phyloP scores from a whole-genome alignment of 2,113 vertebrate species.

The Hepsetus odoe region DNA sequence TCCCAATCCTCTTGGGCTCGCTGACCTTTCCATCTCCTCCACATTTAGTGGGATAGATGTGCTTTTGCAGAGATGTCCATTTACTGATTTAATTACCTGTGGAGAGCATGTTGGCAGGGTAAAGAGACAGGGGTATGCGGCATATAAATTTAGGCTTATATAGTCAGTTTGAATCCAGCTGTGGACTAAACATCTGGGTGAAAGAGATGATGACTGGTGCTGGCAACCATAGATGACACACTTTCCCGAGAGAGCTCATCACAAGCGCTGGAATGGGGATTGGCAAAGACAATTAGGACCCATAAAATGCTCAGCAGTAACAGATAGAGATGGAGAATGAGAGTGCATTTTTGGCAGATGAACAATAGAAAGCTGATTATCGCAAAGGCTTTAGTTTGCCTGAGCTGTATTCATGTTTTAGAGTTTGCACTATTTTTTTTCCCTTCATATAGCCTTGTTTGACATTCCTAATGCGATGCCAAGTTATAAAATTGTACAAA shows the following conservation, averaged over 20 bases:
- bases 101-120: slow-evolving; percentile 8
- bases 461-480: neutral
- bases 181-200: slow-evolving; percentile 61
- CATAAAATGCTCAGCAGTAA: slow-evolving; percentile 67
- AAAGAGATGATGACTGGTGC: slow-evolving; percentile 75
- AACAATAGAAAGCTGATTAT: slow-evolving; percentile 76
- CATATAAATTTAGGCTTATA: slow-evolving; percentile 26
- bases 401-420: slow-evolving; percentile 37
- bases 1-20: slow-evolving; percentile 10
- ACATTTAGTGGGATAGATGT: slow-evolving; percentile 29
- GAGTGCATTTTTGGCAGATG: slow-evolving; percentile 75
- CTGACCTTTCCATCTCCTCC: slow-evolving; percentile 43
- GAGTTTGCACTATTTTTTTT: slow-evolving; percentile 11
- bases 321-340: slow-evolving; percentile 56
- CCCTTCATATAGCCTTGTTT: neutral
- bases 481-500: neutral
- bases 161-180: slow-evolving; percentile 63
- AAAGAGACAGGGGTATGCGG: slow-evolving; percentile 8
- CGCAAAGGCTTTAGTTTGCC: slow-evolving; percentile 58
- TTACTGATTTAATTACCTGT: slow-evolving; percentile 57
- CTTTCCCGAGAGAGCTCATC: slow-evolving; percentile 73
- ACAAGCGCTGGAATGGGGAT: slow-evolving; percentile 61
- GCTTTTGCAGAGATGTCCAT: slow-evolving; percentile 35
- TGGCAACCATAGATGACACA: slow-evolving; percentile 72
- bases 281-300: slow-evolving; percentile 75